Conservation (phyloP, 2,113 vertebrate species). For the Ciconia stormi region DNA sequence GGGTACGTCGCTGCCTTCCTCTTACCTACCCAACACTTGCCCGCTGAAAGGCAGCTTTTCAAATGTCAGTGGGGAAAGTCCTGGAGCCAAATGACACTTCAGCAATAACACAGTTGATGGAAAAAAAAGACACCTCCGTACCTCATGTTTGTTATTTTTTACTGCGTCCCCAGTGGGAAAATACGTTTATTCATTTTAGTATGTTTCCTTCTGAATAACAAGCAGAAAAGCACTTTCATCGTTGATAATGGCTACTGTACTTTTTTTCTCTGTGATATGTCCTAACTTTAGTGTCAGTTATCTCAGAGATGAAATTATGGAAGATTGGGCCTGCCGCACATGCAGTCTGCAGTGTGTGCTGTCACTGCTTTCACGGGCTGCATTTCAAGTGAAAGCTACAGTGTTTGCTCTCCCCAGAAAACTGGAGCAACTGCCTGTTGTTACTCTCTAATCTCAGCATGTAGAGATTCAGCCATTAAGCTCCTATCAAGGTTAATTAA, state of each 20-base stretch:
- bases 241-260: neutral
- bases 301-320: neutral
- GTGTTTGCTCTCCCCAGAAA: neutral
- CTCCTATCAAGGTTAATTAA: slow-evolving; percentile 26
- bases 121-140: neutral
- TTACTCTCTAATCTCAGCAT: neutral
- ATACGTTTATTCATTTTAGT: neutral
- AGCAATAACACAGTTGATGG: neutral
- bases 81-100: neutral
- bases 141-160: neutral
- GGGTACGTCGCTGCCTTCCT: neutral
- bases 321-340: neutral
- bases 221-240: neutral
- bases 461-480: neutral
- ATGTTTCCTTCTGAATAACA: neutral
- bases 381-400: neutral
- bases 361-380: neutral
- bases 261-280: neutral
- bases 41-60: neutral
- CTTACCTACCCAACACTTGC: neutral
- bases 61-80: neutral
- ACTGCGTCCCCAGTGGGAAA: neutral
- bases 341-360: neutral
- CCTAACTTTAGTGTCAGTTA: neutral
- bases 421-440: neutral